phyloP scores from a whole-genome alignment of 2,113 vertebrate species.

The Sebastes schlegelii region DNA sequence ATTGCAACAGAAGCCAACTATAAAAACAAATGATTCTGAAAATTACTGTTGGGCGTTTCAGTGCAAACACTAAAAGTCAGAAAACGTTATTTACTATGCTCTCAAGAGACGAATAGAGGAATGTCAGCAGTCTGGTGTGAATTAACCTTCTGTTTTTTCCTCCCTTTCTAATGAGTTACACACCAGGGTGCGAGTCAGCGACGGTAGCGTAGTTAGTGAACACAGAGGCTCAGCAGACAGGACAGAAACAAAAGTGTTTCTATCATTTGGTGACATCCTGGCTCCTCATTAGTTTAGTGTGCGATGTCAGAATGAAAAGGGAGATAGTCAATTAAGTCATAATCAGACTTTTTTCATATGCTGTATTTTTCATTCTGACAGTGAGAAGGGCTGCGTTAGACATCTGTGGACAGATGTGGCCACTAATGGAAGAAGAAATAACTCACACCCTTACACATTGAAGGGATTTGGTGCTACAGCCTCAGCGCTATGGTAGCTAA shows the following conservation, averaged over 20 bases:
- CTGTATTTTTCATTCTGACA: background rate
- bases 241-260: background rate
- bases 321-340: background rate
- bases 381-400: background rate
- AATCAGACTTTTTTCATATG: background rate
- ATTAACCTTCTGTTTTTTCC: constrained; percentile 2
- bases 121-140: constrained; percentile 54
- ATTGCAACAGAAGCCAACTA: background rate
- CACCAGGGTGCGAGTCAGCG: constrained; percentile 47
- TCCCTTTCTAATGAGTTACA: constrained; percentile 59
- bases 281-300: background rate
- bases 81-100: background rate
- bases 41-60: background rate
- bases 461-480: background rate
- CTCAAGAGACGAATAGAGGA: constrained; percentile 27
- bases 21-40: constrained; percentile 15
- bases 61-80: background rate
- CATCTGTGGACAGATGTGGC: background rate
- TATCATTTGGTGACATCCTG: background rate
- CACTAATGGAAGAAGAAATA: background rate
- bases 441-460: background rate
- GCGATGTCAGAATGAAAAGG: background rate
- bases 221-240: constrained; percentile 8
- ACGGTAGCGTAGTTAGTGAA: background rate
- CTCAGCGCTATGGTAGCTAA: background rate